Percentiles rank a stretch among this genome's conserved stretches.
These are phyloP conservation scores for Epirrhoe alternata DNA, from an alignment of 2,888 invertebrate species.

Conservation along the genomic window DNA sequence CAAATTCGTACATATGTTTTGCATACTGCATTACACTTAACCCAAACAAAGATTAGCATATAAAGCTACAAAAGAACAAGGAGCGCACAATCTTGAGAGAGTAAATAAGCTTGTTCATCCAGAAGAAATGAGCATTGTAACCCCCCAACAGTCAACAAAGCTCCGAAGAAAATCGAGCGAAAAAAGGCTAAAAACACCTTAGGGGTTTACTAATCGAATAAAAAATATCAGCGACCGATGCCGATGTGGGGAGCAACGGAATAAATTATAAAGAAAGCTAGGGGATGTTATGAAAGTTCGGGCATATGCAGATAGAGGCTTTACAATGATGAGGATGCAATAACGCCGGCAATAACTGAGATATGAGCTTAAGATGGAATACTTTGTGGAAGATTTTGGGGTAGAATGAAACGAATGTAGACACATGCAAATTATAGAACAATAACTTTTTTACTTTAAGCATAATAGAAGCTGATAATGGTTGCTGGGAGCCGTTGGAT, in stretches of 20 bases:
- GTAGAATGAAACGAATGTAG: slow-evolving; percentile 8
- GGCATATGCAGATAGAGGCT: slow-evolving; percentile 74
- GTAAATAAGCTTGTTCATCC: slow-evolving; percentile 82
- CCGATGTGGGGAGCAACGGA: slow-evolving; percentile 82
- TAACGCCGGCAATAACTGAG: slow-evolving; percentile 37
- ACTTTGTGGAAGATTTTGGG: slow-evolving; percentile 16
- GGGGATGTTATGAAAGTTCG: slow-evolving; percentile 74
- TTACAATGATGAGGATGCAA: slow-evolving; percentile 42
- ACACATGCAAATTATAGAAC: too few relatives aligned
- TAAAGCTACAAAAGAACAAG: slow-evolving; percentile 43
- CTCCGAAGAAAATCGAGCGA: slow-evolving; percentile 86
- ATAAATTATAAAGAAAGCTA: slow-evolving; percentile 85
- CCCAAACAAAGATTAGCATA: slow-evolving; percentile 30
- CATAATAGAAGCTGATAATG: too few relatives aligned
- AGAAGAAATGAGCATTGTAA: slow-evolving; percentile 82
- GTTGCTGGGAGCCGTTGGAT: too few relatives aligned
- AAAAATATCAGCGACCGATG: slow-evolving; percentile 86
- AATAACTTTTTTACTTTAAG: too few relatives aligned
- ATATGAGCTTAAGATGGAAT: slow-evolving; percentile 35
- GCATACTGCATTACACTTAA: slow-evolving; percentile 15
- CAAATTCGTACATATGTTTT: not conserved
- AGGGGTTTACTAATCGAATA: slow-evolving; percentile 87
- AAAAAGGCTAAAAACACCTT: slow-evolving; percentile 86
- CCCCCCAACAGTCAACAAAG: slow-evolving; percentile 84
- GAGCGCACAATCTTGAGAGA: slow-evolving; percentile 57